A percentile compares a stretch with the other conserved stretches of the same genome.
Evolutionary conservation across 2,113 vertebrate genomes (phyloP).

Genomic region (Erpornis zantholeuca): DNA sequence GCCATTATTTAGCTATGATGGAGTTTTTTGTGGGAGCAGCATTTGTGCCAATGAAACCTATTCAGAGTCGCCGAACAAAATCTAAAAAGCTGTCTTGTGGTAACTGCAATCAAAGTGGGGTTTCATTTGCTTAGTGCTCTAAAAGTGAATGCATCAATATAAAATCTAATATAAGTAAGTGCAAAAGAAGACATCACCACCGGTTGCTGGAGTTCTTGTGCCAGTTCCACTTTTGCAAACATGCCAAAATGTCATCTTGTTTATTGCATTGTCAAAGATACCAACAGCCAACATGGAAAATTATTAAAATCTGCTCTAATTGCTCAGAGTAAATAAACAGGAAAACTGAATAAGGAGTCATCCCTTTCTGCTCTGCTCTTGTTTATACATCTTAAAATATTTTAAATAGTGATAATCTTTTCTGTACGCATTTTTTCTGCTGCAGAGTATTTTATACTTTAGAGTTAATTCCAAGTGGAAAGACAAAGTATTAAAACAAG

Average conservation of each 20-base stretch:
- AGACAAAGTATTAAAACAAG: neutral
- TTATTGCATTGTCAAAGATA: neutral
- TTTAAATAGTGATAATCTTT: neutral
- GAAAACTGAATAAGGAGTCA: neutral
- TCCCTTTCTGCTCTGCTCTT: neutral
- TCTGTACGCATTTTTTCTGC: neutral
- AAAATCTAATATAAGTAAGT: neutral
- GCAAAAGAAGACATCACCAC: neutral
- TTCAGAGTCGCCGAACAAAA: neutral
- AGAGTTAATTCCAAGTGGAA: neutral
- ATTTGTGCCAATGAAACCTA: neutral
- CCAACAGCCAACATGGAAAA: neutral
- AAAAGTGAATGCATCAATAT: neutral
- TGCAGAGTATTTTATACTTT: neutral
- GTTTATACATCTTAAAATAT: neutral
- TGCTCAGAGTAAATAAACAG: neutral
- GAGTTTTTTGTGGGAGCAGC: neutral
- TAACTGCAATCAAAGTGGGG: neutral
- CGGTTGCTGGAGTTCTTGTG: neutral
- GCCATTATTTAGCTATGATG: neutral
- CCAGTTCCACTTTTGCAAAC: neutral
- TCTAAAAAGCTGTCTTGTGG: neutral
- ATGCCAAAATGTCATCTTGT: neutral
- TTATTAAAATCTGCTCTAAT: neutral
- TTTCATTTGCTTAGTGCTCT: neutral